Conservation (phyloP, 2,797 vertebrate species). For the Cynopterus sphinx region DNA sequence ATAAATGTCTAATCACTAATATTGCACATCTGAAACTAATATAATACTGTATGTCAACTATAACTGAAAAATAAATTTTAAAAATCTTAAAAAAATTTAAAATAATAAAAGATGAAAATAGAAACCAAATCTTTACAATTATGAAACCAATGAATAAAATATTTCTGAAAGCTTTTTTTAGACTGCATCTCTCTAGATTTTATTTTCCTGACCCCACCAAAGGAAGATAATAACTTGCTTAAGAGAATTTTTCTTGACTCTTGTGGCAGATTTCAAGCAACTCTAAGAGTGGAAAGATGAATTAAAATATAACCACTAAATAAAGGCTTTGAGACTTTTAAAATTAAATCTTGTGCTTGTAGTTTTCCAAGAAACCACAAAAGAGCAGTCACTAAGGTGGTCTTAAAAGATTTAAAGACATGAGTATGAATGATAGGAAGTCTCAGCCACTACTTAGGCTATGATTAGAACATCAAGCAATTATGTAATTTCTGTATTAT, state of each 20-base stretch:
- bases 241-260: conserved; percentile 43
- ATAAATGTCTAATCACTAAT: not conserved
- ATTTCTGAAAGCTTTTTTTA: conserved; percentile 41
- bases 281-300: conserved; percentile 39
- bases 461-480: conserved; percentile 36
- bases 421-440: conserved; percentile 27
- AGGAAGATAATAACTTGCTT: conserved; percentile 56
- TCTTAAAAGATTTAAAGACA: conserved; percentile 51
- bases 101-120: not conserved
- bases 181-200: conserved; percentile 28
- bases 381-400: conserved; percentile 49
- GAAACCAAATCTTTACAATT: conserved; percentile 26
- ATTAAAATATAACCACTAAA: conserved; percentile 74
- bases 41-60: not conserved
- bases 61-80: not conserved
- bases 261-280: not conserved
- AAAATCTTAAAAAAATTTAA: not conserved
- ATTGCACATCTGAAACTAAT: not conserved
- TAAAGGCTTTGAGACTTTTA: conserved; percentile 69
- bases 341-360: conserved; percentile 62
- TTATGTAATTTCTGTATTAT: not conserved
- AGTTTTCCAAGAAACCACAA: conserved; percentile 72
- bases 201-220: conserved; percentile 19
- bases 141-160: conserved; percentile 40
- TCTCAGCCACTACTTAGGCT: conserved; percentile 37